Conservation (phyloP, 2,113 vertebrate genomes). For the Forbesichthys papilliferus region DNA sequence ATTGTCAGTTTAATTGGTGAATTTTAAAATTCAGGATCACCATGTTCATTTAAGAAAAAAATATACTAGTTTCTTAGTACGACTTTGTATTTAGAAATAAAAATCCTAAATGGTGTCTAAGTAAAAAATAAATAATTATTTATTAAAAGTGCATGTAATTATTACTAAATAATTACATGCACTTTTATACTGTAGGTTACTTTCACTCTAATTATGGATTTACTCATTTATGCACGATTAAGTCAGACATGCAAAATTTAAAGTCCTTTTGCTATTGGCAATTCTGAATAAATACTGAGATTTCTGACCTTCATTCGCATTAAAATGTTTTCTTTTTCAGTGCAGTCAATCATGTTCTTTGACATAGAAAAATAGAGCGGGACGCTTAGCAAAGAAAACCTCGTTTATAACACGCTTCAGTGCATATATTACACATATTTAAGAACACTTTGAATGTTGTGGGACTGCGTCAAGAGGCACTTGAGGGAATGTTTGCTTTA, state of each 20-base stretch:
- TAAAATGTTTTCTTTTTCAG: slow-evolving; percentile 74
- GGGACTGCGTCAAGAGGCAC: slow-evolving; percentile 59
- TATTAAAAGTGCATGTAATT: not conserved
- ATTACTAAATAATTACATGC: slow-evolving; percentile 37
- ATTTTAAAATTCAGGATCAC: no score
- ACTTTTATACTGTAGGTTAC: slow-evolving; percentile 43
- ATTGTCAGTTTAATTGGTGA: not conserved
- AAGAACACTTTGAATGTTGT: slow-evolving; percentile 65
- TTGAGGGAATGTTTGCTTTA: slow-evolving; percentile 73
- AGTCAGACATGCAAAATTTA: slow-evolving; percentile 45
- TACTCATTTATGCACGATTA: slow-evolving; percentile 41
- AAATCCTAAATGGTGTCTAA: slow-evolving; percentile 37
- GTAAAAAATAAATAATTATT: slow-evolving; percentile 4
- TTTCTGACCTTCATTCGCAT: slow-evolving; percentile 59
- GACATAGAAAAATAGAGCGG: slow-evolving; percentile 78
- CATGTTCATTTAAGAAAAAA: not conserved
- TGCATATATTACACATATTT: slow-evolving; percentile 66
- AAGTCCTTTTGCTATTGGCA: slow-evolving; percentile 46
- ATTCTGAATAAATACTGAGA: slow-evolving; percentile 60
- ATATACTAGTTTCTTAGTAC: not conserved
- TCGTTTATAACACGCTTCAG: slow-evolving; percentile 71
- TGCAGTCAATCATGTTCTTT: slow-evolving; percentile 75
- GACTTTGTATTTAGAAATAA: slow-evolving; percentile 8
- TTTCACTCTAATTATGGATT: slow-evolving; percentile 54
- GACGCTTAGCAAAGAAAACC: slow-evolving; percentile 82